Conservation (phyloP, 1,140 invertebrate species). For the Stegodyphus dumicola region DNA sequence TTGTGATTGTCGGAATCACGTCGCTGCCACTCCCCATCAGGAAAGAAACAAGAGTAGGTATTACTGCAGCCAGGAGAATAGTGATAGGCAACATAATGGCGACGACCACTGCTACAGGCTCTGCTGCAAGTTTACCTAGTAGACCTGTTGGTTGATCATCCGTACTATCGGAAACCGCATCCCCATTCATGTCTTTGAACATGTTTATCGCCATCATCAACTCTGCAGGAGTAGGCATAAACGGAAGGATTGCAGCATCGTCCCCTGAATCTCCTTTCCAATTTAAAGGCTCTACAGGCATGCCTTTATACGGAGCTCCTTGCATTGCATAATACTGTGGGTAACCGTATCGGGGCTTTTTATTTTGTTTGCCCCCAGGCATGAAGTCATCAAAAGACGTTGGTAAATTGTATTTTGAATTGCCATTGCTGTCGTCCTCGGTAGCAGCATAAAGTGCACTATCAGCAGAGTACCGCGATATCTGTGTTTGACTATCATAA, state of each 20-base stretch:
- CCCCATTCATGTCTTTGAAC: not conserved
- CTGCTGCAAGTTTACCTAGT: conserved; percentile 18
- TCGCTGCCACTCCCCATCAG: not conserved
- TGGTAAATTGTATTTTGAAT: conserved; percentile 6
- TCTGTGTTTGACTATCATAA: not conserved
- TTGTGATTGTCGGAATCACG: conserved; percentile 15
- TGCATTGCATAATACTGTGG: not conserved
- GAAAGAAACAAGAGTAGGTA: conserved; percentile 24
- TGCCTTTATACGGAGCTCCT: not conserved
- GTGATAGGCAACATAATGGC: conserved; percentile 25
- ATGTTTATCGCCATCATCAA: not conserved
- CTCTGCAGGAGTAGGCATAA: conserved; percentile 23
- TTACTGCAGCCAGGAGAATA: conserved; percentile 41
- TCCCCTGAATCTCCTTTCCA: conserved; percentile 23
- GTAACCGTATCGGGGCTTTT: not conserved
- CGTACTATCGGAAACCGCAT: not conserved
- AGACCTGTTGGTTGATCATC: conserved; percentile 13
- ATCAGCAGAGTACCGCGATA: not conserved
- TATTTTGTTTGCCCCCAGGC: not conserved
- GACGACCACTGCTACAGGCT: conserved; percentile 8
- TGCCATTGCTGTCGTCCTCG: not conserved
- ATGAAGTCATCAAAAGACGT: conserved; percentile 47
- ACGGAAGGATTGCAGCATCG: not conserved
- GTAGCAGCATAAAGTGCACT: not conserved
- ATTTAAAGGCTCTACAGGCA: not conserved